Evolutionary conservation across 2,113 vertebrate species (phyloP).

Genomic region (Pavo muticus): DNA sequence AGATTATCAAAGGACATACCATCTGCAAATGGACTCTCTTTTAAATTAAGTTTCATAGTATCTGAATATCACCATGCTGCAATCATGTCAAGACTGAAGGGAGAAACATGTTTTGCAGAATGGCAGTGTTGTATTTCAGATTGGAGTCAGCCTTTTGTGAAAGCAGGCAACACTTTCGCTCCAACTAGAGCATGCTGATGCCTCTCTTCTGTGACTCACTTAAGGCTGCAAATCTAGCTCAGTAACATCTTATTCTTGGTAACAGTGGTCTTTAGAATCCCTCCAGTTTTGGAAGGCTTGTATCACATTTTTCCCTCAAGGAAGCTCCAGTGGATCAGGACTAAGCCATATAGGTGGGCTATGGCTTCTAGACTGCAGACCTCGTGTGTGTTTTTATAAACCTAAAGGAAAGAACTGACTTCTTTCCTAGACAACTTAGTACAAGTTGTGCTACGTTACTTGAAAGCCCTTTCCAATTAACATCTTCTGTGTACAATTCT

Average conservation of each 20-base stretch:
- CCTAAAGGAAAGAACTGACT: background rate
- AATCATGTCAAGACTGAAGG: background rate
- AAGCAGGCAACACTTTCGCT: background rate
- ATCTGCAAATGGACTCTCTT: background rate
- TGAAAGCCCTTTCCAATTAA: constrained; percentile 22
- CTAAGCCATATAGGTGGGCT: background rate
- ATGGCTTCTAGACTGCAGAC: background rate
- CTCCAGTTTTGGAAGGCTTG: background rate
- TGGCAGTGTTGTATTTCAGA: background rate
- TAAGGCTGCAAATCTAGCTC: background rate
- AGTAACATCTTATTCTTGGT: background rate
- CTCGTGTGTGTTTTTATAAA: background rate
- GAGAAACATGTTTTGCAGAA: background rate
- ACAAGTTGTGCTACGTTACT: constrained; percentile 7
- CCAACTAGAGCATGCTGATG: background rate
- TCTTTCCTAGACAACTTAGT: background rate
- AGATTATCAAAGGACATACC: background rate
- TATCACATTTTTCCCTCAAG: background rate
- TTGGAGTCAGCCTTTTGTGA: fast-evolving
- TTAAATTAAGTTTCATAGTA: background rate
- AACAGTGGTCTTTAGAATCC: background rate
- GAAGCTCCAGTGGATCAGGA: background rate
- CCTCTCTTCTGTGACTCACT: background rate
- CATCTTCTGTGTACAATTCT: constrained; percentile 3
- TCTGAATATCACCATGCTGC: background rate